phyloP scores from a whole-genome alignment of 2,113 vertebrate species.

The Mustela nigripes region DNA sequence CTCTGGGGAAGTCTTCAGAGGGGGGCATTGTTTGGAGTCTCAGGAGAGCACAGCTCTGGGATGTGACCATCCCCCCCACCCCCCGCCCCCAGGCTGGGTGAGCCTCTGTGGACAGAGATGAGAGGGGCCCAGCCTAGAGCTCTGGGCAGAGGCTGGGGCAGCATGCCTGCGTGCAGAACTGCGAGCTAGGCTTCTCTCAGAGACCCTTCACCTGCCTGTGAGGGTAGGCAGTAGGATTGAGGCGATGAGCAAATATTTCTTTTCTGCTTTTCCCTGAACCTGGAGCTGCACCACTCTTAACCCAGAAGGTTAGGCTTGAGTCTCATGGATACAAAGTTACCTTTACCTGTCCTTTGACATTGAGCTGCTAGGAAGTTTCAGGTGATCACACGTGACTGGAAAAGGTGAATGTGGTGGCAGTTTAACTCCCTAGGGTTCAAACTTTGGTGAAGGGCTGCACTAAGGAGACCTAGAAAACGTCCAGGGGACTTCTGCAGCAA shows the following conservation, averaged over 20 bases:
- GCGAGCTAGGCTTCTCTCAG: background rate
- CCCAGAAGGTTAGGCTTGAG: background rate
- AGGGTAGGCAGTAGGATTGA: background rate
- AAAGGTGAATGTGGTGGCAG: background rate
- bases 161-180: background rate
- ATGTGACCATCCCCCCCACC: background rate
- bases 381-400: background rate
- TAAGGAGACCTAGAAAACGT: background rate
- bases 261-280: background rate
- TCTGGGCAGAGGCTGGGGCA: background rate
- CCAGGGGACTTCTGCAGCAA: background rate
- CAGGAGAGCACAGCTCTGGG: background rate
- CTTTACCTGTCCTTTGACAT: background rate
- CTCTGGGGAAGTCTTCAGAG: background rate
- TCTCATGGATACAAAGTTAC: background rate
- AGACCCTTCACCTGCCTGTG: background rate
- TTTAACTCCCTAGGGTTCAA: background rate
- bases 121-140: background rate
- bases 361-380: conserved; percentile 1
- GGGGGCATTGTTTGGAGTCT: background rate
- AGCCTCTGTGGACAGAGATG: background rate
- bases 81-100: background rate
- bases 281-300: background rate
- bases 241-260: background rate
- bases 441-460: background rate